Percentiles rank a stretch among this genome's conserved stretches.
Conservation (phyloP, 92 coral and sea anemone genomes). For the Phenganax subtilis region DNA sequence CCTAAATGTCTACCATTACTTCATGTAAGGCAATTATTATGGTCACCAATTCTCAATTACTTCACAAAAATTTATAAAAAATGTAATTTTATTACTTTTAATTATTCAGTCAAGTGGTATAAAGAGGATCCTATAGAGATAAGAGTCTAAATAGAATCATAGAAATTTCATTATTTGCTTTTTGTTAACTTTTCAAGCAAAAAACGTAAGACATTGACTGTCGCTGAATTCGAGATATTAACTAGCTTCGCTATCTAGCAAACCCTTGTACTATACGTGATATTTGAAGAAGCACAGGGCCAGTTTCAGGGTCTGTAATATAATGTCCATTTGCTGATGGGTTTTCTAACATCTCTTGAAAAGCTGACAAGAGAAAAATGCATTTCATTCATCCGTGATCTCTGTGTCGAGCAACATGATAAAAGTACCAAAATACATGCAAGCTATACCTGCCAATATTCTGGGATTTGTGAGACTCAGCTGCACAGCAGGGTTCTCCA, state of each 20-base stretch:
- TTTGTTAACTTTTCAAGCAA: no score
- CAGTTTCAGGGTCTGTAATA: constrained; percentile 98
- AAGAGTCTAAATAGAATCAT: no score
- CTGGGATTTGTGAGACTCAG: constrained; percentile 81
- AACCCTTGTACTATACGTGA: constrained; percentile 96
- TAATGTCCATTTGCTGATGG: constrained; percentile 80
- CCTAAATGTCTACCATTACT: no score
- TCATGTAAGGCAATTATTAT: no score
- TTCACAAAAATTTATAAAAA: no score
- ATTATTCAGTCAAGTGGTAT: no score
- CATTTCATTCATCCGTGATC: neutral
- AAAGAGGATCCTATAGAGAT: no score
- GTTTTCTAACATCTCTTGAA: constrained; percentile 95
- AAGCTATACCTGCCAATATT: constrained; percentile 68
- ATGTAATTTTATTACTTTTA: no score
- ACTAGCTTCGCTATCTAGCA: constrained; percentile 63
- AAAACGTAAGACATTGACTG: no score
- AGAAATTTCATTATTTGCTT: no score
- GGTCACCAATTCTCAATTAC: no score
- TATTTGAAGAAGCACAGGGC: constrained; percentile 94
- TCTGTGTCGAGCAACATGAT: neutral
- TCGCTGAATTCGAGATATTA: no score
- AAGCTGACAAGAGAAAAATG: constrained; percentile 57
- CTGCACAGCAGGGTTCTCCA: constrained; percentile 94
- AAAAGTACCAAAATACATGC: neutral